Evolutionary conservation across 2,113 vertebrate genomes (phyloP).

Genomic region (Lophura nycthemera): DNA sequence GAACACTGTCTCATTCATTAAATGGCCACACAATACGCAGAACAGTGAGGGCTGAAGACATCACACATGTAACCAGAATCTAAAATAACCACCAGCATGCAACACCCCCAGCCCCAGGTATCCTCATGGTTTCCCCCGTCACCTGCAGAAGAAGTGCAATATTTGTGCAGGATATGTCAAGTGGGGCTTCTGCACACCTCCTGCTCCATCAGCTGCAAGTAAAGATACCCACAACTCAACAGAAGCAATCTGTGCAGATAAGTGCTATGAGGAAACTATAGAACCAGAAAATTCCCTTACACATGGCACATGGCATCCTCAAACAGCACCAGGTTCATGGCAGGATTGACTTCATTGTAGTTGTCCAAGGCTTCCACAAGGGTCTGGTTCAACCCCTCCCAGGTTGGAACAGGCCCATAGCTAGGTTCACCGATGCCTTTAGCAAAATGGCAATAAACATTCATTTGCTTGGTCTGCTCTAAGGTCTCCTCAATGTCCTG

Average conservation of each 20-base stretch:
- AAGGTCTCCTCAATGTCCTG: conserved; percentile 84
- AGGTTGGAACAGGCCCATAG: conserved; percentile 87
- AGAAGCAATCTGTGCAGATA: not conserved
- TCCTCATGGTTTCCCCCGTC: not conserved
- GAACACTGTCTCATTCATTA: not conserved
- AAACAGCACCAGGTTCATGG: conserved; percentile 92
- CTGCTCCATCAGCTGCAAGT: not conserved
- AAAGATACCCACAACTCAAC: fast-evolving
- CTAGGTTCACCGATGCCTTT: conserved; percentile 83
- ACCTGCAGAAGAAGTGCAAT: not conserved
- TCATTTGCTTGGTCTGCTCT: conserved; percentile 80
- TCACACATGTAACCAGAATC: not conserved
- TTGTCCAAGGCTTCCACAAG: conserved; percentile 87
- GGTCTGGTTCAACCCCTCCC: conserved; percentile 85
- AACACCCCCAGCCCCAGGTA: not conserved
- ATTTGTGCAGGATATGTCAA: not conserved
- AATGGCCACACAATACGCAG: not conserved
- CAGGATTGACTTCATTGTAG: conserved; percentile 92
- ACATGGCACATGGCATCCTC: conserved; percentile 94
- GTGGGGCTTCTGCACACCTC: not conserved
- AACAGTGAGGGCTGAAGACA: not conserved
- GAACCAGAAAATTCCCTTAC: conserved; percentile 77
- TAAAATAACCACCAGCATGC: not conserved
- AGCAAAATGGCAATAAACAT: conserved; percentile 93
- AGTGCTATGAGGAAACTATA: not conserved